A percentile compares a stretch with the other conserved stretches of the same genome.
These are phyloP conservation scores for Chrysodeixis includens DNA, from an alignment of 2,888 invertebrate genomes.

Conservation along the genomic window DNA sequence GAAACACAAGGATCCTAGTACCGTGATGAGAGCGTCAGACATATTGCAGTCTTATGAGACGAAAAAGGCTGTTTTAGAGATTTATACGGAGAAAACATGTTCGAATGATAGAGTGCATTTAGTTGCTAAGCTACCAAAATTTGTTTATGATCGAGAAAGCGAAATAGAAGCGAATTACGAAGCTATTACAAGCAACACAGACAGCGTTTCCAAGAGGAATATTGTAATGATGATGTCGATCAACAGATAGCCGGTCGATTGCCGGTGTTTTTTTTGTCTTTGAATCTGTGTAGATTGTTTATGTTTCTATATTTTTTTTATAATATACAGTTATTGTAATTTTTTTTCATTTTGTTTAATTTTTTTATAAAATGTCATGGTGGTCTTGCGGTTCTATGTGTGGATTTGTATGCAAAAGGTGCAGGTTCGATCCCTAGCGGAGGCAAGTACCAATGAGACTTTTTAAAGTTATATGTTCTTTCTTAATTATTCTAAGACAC, in stretches of 20 bases:
- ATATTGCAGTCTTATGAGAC: constrained; percentile 78
- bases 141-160: constrained; percentile 68
- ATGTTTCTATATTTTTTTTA: constrained; percentile 30
- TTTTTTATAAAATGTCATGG: no score
- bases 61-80: constrained; percentile 81
- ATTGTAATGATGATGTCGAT: constrained; percentile 65
- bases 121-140: constrained; percentile 79
- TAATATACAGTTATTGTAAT: constrained; percentile 42
- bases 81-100: constrained; percentile 73
- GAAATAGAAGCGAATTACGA: constrained; percentile 61
- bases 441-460: no score
- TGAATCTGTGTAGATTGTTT: constrained; percentile 43
- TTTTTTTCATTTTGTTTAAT: constrained; percentile 2
- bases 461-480: no score
- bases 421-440: no score
- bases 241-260: constrained; percentile 44
- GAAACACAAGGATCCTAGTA: constrained; percentile 11
- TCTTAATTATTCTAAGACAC: no score
- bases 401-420: no score
- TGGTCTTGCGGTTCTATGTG: no score
- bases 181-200: constrained; percentile 53
- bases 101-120: constrained; percentile 64
- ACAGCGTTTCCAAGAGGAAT: constrained; percentile 60
- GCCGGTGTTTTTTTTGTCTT: constrained; percentile 24
- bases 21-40: constrained; percentile 57